Percentiles rank a stretch among this genome's conserved stretches.
These are phyloP conservation scores for Brachynemurus nebulosus DNA, from an alignment of 2,888 invertebrate genomes.

Conservation along the genomic window DNA sequence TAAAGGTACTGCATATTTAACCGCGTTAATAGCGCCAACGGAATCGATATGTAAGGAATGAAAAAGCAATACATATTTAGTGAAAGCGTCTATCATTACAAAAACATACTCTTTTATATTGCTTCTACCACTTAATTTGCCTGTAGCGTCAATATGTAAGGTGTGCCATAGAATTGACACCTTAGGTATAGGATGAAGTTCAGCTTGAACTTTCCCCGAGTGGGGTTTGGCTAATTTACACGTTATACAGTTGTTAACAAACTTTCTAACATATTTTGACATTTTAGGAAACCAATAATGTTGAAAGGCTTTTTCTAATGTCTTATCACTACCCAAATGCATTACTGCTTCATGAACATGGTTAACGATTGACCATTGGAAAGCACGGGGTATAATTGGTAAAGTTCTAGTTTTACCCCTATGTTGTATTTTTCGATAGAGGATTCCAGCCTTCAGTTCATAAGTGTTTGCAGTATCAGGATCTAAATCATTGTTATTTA, in stretches of 20 bases:
- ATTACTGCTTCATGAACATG: neutral
- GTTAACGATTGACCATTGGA: slow-evolving; percentile 5
- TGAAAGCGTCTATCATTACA: slow-evolving; percentile 21
- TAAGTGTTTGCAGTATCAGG: too few relatives aligned
- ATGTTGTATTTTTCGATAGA: slow-evolving; percentile 11
- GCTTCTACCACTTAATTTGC: slow-evolving; percentile 20
- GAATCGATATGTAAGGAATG: slow-evolving; percentile 23
- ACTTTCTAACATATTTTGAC: slow-evolving; percentile 16
- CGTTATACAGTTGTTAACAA: slow-evolving; percentile 15
- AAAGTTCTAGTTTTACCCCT: slow-evolving; percentile 9
- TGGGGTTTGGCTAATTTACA: slow-evolving; percentile 6
- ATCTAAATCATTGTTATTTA: too few relatives aligned
- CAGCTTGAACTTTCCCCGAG: slow-evolving; percentile 21
- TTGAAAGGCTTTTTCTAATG: slow-evolving; percentile 14
- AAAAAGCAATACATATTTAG: slow-evolving; percentile 19
- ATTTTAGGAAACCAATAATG: slow-evolving; percentile 18
- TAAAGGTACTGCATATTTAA: neutral
- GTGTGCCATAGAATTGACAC: slow-evolving; percentile 21
- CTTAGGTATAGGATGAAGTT: slow-evolving; percentile 25
- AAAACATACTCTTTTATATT: slow-evolving; percentile 21
- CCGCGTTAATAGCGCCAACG: slow-evolving; percentile 8
- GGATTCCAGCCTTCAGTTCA: slow-evolving; percentile 7
- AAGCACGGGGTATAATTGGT: slow-evolving; percentile 9
- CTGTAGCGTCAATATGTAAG: slow-evolving; percentile 21
- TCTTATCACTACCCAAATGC: slow-evolving; percentile 3